These are phyloP conservation scores for Microchirus variegatus DNA, from an alignment of 2,797 vertebrate genomes.

Conservation along the genomic window DNA sequence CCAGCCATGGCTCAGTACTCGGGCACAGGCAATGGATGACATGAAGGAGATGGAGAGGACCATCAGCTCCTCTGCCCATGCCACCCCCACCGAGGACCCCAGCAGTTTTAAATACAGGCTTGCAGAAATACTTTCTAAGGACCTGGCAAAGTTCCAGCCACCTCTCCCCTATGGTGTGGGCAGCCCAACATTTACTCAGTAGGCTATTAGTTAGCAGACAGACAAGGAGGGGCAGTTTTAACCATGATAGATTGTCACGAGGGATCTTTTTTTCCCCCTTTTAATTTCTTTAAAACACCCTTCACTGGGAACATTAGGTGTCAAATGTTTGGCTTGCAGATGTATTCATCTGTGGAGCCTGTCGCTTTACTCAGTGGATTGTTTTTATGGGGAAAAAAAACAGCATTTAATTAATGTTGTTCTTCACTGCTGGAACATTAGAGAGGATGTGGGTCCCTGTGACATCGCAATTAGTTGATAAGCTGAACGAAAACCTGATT, in stretches of 20 bases:
- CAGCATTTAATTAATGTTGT: conserved; percentile 9
- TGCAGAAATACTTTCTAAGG: conserved; percentile 78
- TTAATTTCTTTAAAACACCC: conserved; percentile 28
- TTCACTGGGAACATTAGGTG: conserved; percentile 18
- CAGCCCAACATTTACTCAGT: conserved; percentile 46
- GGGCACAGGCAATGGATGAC: conserved; percentile 34
- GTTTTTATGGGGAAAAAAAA: conserved; percentile 3
- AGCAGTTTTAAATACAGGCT: conserved; percentile 79
- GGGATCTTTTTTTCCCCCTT: conserved; percentile 33
- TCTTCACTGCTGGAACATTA: conserved; percentile 7
- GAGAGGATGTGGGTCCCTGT: background rate
- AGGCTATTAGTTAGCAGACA: conserved; percentile 46
- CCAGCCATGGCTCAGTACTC: conserved; percentile 20
- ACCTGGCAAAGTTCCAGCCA: conserved; percentile 69
- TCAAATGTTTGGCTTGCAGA: conserved; percentile 21
- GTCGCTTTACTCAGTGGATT: conserved; percentile 9
- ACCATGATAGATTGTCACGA: conserved; percentile 44
- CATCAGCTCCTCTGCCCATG: conserved; percentile 20
- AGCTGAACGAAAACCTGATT: background rate
- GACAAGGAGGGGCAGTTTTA: conserved; percentile 37
- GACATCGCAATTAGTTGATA: background rate
- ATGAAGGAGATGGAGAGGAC: conserved; percentile 45
- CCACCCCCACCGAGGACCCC: conserved; percentile 44
- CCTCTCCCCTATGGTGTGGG: conserved; percentile 28
- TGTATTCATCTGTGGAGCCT: conserved; percentile 5